Conservation (phyloP, 2,797 vertebrate genomes). For the Diceros bicornis region DNA sequence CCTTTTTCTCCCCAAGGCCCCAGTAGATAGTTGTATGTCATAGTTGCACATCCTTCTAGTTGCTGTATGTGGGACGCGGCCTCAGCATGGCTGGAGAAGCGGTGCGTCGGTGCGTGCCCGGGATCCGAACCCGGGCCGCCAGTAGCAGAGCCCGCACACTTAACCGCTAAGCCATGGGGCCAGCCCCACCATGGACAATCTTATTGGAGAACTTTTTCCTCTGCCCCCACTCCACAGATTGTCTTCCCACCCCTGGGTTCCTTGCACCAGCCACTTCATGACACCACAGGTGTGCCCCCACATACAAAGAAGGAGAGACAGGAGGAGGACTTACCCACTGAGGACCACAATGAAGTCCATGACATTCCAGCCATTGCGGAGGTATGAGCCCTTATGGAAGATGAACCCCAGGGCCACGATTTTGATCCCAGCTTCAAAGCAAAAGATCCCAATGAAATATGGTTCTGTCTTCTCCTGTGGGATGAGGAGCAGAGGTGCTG, state of each 20-base stretch:
- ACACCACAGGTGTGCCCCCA: neutral
- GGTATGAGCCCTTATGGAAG: slow-evolving; percentile 99
- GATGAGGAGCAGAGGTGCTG: slow-evolving; percentile 17
- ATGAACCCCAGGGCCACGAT: slow-evolving; percentile 98
- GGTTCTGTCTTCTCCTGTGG: slow-evolving; percentile 98
- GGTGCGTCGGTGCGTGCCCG: no score
- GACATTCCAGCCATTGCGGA: slow-evolving; percentile 98
- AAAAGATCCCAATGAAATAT: slow-evolving; percentile 99
- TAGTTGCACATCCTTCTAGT: no score
- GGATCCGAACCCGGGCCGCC: no score
- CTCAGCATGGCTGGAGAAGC: no score
- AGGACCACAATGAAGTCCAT: slow-evolving; percentile 99
- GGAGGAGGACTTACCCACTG: slow-evolving; percentile 94
- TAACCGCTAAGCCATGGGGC: no score
- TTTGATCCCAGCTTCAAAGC: slow-evolving; percentile 99
- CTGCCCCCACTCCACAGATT: neutral
- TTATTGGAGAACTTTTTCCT: neutral
- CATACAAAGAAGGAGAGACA: neutral
- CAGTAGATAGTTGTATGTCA: no score
- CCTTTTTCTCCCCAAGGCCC: no score
- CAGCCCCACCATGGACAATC: neutral
- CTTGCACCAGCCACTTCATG: neutral
- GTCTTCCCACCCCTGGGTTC: neutral
- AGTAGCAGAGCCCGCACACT: no score
- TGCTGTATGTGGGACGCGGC: no score